A percentile compares a stretch with the other conserved stretches of the same genome.
These are phyloP conservation scores for Gymnocypris eckloni DNA, from an alignment of 2,797 vertebrate species.

Conservation along the genomic window DNA sequence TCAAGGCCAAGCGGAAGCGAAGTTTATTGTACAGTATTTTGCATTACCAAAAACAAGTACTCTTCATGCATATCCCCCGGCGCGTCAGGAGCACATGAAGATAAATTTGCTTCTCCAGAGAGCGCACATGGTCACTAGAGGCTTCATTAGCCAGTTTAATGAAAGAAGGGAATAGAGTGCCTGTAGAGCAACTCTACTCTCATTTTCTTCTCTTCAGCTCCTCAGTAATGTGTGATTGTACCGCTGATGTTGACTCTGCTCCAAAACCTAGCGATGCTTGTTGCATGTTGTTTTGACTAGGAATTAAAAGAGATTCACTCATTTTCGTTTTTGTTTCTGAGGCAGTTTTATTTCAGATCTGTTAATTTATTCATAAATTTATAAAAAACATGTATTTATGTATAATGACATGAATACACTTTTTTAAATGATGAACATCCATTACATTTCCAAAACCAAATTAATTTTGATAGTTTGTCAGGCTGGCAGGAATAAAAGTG, in stretches of 20 bases:
- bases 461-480: background rate
- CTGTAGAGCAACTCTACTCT: conserved; percentile 1
- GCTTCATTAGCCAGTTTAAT: conserved; percentile 61
- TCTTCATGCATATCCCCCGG: conserved; percentile 9
- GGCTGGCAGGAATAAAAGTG: background rate
- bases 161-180: conserved; percentile 31
- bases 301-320: background rate
- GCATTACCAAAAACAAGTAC: conserved; percentile 27
- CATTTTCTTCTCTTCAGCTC: conserved; percentile 4
- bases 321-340: background rate
- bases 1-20: background rate
- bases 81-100: conserved; percentile 41
- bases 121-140: conserved; percentile 43
- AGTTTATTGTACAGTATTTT: conserved; percentile 41
- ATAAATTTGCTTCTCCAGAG: conserved; percentile 48
- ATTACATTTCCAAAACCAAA: background rate
- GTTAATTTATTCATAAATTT: background rate
- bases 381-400: background rate
- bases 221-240: background rate
- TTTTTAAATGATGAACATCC: background rate
- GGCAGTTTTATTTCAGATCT: background rate
- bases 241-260: background rate
- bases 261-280: background rate
- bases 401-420: background rate
- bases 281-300: background rate